These are phyloP conservation scores for Piaya cayana DNA, from an alignment of 2,113 vertebrate genomes.

Conservation along the genomic window DNA sequence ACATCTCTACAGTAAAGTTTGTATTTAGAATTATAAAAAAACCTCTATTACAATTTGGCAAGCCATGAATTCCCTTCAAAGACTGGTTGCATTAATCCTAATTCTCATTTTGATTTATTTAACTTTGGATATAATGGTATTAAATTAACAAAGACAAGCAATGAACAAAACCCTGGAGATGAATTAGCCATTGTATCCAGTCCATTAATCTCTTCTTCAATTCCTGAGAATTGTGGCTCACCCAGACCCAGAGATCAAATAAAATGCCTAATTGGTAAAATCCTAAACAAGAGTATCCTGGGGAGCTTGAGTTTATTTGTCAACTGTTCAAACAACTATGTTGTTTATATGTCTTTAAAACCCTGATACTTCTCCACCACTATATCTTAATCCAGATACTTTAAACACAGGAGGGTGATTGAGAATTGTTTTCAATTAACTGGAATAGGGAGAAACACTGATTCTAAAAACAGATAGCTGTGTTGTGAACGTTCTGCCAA, in stretches of 20 bases:
- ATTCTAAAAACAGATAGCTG: slow-evolving; percentile 77
- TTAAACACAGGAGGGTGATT: slow-evolving; percentile 81
- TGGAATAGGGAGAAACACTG: slow-evolving; percentile 77
- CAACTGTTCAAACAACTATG: slow-evolving; percentile 81
- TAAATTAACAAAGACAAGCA: slow-evolving; percentile 81
- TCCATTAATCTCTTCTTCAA: slow-evolving; percentile 82
- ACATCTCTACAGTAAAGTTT: not conserved
- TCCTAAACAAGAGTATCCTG: slow-evolving; percentile 81
- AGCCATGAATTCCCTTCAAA: not conserved
- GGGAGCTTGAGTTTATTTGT: slow-evolving; percentile 83
- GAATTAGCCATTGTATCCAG: slow-evolving; percentile 82
- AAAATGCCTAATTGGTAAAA: slow-evolving; percentile 86
- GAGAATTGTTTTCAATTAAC: slow-evolving; percentile 84
- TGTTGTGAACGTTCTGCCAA: slow-evolving; percentile 68
- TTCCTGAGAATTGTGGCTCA: slow-evolving; percentile 81
- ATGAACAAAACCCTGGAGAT: slow-evolving; percentile 80
- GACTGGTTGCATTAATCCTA: slow-evolving; percentile 52
- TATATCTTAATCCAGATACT: slow-evolving; percentile 78
- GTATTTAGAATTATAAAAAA: not conserved
- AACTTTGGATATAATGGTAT: slow-evolving; percentile 75
- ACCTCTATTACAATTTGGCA: not conserved
- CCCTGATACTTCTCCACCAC: slow-evolving; percentile 71
- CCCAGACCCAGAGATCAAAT: slow-evolving; percentile 83
- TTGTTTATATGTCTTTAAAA: slow-evolving; percentile 84
- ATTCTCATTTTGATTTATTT: slow-evolving; percentile 85